Evolutionary conservation across 2,888 invertebrate genomes (phyloP).

Genomic region (Apotomis betuletana): DNA sequence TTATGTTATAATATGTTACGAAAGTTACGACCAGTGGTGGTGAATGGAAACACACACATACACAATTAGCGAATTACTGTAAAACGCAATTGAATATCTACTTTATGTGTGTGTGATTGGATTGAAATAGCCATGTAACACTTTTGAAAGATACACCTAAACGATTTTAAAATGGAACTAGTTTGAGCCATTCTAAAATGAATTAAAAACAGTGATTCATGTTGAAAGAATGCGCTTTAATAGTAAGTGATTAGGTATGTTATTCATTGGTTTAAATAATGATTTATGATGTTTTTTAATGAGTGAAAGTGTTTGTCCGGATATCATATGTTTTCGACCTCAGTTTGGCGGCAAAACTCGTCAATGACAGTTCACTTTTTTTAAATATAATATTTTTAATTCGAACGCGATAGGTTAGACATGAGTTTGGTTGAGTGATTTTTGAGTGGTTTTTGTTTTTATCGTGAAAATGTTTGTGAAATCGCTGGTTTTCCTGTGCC

Average conservation of each 20-base stretch:
- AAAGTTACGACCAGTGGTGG: slow-evolving; percentile 44
- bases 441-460: slow-evolving; percentile 38
- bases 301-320: slow-evolving; percentile 55
- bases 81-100: slow-evolving; percentile 37
- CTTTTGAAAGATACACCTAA: slow-evolving; percentile 50
- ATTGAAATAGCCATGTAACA: slow-evolving; percentile 44
- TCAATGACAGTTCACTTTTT: slow-evolving; percentile 55
- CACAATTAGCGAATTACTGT: slow-evolving; percentile 43
- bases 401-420: slow-evolving; percentile 8
- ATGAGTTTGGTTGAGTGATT: slow-evolving; percentile 37
- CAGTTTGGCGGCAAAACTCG: slow-evolving; percentile 75
- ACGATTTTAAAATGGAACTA: slow-evolving; percentile 53
- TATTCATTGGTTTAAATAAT: slow-evolving; percentile 29
- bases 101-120: background rate
- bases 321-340: slow-evolving; percentile 55
- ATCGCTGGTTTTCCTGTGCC: slow-evolving; percentile 44
- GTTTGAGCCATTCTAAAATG: slow-evolving; percentile 22
- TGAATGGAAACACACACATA: slow-evolving; percentile 65
- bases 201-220: slow-evolving; percentile 22
- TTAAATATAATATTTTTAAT: slow-evolving; percentile 44
- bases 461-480: slow-evolving; percentile 45
- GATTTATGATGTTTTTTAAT: slow-evolving; percentile 56
- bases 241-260: slow-evolving; percentile 17
- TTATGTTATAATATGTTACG: slow-evolving; percentile 1
- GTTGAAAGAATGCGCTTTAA: slow-evolving; percentile 19